A percentile compares a stretch with the other conserved stretches of the same genome.
Evolutionary conservation across 2,888 invertebrate species (phyloP).

Genomic region (Meliscaeva auricollis): DNA sequence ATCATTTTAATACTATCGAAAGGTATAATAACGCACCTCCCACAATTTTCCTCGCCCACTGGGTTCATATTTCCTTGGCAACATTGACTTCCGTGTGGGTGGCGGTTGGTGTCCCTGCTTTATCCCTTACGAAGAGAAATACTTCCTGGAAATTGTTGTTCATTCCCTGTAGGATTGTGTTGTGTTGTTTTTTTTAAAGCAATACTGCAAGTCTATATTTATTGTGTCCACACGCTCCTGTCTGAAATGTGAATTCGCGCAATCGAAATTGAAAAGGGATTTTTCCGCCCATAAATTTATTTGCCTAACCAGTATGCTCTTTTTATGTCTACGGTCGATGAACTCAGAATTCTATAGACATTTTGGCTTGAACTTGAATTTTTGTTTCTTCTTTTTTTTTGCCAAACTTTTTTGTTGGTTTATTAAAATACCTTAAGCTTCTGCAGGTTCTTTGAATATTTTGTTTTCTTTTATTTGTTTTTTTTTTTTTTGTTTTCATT

Average conservation of each 20-base stretch:
- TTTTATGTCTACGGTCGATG: slow-evolving; percentile 51
- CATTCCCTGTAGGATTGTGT: slow-evolving; percentile 9
- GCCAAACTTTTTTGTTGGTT: slow-evolving; percentile 34
- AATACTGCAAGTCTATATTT: slow-evolving; percentile 15
- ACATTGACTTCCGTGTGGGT: slow-evolving; percentile 70
- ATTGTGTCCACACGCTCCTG: slow-evolving; percentile 56
- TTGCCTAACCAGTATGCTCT: slow-evolving; percentile 27
- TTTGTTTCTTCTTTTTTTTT: slow-evolving; percentile 4
- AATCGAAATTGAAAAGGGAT: slow-evolving; percentile 68
- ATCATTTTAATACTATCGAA: slow-evolving; percentile 24
- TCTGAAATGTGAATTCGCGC: slow-evolving; percentile 44
- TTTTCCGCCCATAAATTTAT: slow-evolving; percentile 57
- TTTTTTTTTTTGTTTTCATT: slow-evolving; percentile 35
- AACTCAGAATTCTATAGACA: slow-evolving; percentile 51
- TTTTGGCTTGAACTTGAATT: slow-evolving; percentile 72
- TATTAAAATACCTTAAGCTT: slow-evolving; percentile 20
- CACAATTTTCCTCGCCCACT: slow-evolving; percentile 54
- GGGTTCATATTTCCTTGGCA: slow-evolving; percentile 45
- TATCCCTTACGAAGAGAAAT: slow-evolving; percentile 7
- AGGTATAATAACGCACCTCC: slow-evolving; percentile 38
- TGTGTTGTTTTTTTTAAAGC: slow-evolving; percentile 10
- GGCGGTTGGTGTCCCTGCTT: slow-evolving; percentile 34
- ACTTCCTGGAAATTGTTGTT: slow-evolving; percentile 57
- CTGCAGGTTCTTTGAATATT: slow-evolving; percentile 8
- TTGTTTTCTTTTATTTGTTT: not conserved